Percentiles rank a stretch among this genome's conserved stretches.
These are phyloP conservation scores for Lutraria rhynchaena DNA, from an alignment of 1,140 invertebrate species.

Conservation along the genomic window DNA sequence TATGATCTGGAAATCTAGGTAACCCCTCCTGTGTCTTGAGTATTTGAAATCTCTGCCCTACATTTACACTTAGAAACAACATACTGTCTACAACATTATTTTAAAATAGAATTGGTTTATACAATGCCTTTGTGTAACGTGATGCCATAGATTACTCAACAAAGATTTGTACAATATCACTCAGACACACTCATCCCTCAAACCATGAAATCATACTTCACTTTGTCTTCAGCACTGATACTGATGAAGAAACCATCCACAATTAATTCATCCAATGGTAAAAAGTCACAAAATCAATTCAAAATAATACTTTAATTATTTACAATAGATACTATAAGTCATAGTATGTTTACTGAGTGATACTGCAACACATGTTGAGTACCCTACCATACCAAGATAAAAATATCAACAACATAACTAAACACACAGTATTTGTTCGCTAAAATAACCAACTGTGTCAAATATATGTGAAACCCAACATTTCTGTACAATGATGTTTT, in stretches of 20 bases:
- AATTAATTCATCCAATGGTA: neutral
- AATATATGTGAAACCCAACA: no score
- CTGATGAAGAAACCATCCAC: neutral
- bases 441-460: no score
- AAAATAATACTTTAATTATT: neutral
- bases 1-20: no score
- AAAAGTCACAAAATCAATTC: neutral
- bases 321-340: no score
- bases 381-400: no score
- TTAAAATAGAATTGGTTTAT: constrained; percentile 24
- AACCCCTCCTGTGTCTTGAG: constrained; percentile 61
- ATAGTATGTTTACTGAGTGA: no score
- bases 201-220: no score
- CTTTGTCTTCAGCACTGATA: neutral
- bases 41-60: constrained; percentile 68
- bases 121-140: neutral
- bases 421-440: no score
- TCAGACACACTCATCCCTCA: neutral
- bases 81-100: constrained; percentile 73
- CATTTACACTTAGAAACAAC: constrained; percentile 67
- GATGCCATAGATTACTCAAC: neutral
- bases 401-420: no score
- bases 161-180: neutral
- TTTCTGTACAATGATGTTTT: neutral
- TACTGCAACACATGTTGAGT: no score